phyloP scores from a whole-genome alignment of 2,113 vertebrate genomes.

The Anhinga anhinga region DNA sequence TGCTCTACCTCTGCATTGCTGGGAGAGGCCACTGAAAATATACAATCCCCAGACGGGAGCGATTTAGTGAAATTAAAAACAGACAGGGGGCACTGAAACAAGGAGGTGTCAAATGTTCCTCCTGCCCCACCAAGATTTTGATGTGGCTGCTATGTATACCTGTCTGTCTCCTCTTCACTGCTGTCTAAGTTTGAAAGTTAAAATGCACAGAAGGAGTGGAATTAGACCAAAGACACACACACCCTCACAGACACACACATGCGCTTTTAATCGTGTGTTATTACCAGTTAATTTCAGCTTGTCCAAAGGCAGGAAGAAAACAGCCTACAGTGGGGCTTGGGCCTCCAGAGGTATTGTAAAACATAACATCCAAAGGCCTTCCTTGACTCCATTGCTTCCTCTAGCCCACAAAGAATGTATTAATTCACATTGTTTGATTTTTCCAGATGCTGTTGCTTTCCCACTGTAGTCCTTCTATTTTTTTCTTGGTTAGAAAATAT shows the following conservation, averaged over 20 bases:
- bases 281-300: constrained; percentile 67
- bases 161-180: constrained; percentile 54
- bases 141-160: constrained; percentile 73
- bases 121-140: constrained; percentile 70
- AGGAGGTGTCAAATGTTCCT: constrained; percentile 77
- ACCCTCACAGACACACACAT: neutral
- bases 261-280: constrained; percentile 68
- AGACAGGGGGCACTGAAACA: constrained; percentile 70
- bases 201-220: constrained; percentile 59
- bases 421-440: constrained; percentile 43
- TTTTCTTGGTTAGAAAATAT: neutral
- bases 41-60: constrained; percentile 80
- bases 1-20: constrained; percentile 63
- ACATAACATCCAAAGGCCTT: constrained; percentile 43
- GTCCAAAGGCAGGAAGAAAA: constrained; percentile 60
- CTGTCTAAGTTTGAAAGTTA: constrained; percentile 53
- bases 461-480: neutral
- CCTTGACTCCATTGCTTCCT: constrained; percentile 29
- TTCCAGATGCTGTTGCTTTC: constrained; percentile 26
- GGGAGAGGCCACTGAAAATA: constrained; percentile 79
- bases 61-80: constrained; percentile 82
- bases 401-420: constrained; percentile 43
- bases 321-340: constrained; percentile 31
- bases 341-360: constrained; percentile 62
- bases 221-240: constrained; percentile 16